These are phyloP conservation scores for Centroberyx gerrardi DNA, from an alignment of 2,797 vertebrate species.

Conservation along the genomic window DNA sequence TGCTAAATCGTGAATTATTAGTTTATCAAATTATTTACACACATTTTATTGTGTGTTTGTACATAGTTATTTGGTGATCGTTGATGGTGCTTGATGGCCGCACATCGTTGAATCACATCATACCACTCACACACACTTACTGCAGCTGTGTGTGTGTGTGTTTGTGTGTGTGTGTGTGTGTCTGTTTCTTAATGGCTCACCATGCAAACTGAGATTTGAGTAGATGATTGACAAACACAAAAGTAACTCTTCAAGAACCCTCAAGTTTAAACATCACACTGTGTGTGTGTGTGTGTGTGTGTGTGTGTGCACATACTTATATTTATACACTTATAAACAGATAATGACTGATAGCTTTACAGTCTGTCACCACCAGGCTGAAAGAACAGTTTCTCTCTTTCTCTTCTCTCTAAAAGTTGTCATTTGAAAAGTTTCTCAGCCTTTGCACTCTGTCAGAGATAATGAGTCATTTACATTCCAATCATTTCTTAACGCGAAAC, in stretches of 20 bases:
- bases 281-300: not conserved
- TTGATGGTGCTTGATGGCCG: not conserved
- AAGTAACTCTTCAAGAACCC: constrained; percentile 32
- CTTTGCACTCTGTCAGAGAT: constrained; percentile 71
- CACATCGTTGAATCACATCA: constrained; percentile 11
- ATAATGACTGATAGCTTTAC: constrained; percentile 53
- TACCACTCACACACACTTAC: not conserved
- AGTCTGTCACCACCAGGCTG: constrained; percentile 48
- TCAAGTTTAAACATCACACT: constrained; percentile 29
- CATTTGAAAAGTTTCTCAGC: constrained; percentile 65
- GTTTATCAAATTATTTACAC: no score
- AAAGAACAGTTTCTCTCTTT: constrained; percentile 43
- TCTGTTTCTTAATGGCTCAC: constrained; percentile 25
- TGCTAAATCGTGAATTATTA: no score
- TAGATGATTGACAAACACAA: constrained; percentile 57
- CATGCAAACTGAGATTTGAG: constrained; percentile 27
- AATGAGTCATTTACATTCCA: constrained; percentile 82
- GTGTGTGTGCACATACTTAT: not conserved
- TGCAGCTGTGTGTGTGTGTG: constrained; percentile 1
- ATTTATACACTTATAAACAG: no score
- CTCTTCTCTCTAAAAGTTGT: constrained; percentile 45
- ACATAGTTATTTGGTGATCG: no score
- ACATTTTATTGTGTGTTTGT: no score
- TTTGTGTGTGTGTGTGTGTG: constrained; percentile 10
- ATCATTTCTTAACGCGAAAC: constrained; percentile 56